Base-by-base conservation (phyloP, 2,888 invertebrate species). In the Lithophane socia region DNA sequence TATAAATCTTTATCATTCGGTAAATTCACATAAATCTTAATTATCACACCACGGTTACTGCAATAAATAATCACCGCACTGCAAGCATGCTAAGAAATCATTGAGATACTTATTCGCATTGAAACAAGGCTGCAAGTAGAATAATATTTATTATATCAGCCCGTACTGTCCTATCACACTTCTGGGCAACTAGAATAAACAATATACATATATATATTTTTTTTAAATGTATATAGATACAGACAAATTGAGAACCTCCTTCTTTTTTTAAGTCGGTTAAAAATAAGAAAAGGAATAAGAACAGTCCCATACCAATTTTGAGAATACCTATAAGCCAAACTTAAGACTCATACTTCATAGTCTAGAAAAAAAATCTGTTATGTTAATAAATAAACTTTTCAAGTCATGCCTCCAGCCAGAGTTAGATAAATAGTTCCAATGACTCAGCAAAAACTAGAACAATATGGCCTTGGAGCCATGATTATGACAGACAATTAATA, bases 381-480 rank as follows among this genome's bases (percentile, higher is more conserved):
- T n/a, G n/a, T n/a, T n/a, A n/a, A n/a, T n/a, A n/a, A n/a, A n/a
- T n/a, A n/a, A n/a, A n/a, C n/a, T n/a, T n/a, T n/a, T n/a, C n/a
- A n/a, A n/a, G n/a, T n/a, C n/a, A n/a, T n/a, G n/a, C n/a, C n/a
- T n/a, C n/a, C n/a, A n/a, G n/a, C n/a, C n/a, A n/a, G n/a, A n/a
- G n/a, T n/a, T n/a, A n/a, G n/a, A n/a, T n/a, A n/a, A n/a, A n/a
- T n/a, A n/a, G n/a, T n/a, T n/a, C n/a, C n/a, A n/a, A 29, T 79
- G 65, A 66, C 54, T 21, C 37, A 80, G 70, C 70, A 83, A 83
- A 60, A 83, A 79, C 60, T 42, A 60, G 37, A 64, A 54, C 44
- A 21, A 37, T 66, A 16, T 61, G 72, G 52, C 79, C 80, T 80
- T 80, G 79, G 10, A 66, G 16, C 37, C 71, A 61, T 37, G 54